phyloP scores from a whole-genome alignment of 2,797 vertebrate genomes.

The Pipistrellus nathusii region DNA sequence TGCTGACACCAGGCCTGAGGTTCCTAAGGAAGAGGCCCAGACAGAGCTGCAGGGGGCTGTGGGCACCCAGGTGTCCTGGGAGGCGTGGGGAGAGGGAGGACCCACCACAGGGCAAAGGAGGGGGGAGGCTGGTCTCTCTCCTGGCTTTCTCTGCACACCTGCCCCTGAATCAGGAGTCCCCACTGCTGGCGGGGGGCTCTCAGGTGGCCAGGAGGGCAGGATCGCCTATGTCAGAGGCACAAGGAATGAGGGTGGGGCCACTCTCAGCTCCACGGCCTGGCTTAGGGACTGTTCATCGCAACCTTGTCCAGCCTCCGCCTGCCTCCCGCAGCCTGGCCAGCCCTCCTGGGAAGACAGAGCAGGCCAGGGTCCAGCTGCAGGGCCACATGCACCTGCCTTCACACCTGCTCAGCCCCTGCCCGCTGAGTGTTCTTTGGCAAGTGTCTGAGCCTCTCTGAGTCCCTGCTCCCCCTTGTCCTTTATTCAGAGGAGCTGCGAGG shows the following conservation, averaged over 20 bases:
- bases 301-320: too few species aligned
- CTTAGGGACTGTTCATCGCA: neutral
- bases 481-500: too few species aligned
- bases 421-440: neutral
- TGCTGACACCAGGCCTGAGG: neutral
- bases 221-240: neutral
- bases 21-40: neutral
- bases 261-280: neutral
- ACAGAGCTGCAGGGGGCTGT: neutral
- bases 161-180: neutral
- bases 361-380: neutral
- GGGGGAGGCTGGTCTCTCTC: rapidly evolving
- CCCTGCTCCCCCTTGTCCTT: neutral
- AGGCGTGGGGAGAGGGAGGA: rapidly evolving
- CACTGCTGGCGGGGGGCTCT: neutral
- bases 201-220: neutral
- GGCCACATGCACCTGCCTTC: too few species aligned
- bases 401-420: neutral
- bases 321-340: neutral
- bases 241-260: neutral
- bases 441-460: neutral
- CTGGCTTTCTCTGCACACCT: neutral
- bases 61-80: rapidly evolving
- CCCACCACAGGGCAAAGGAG: neutral
- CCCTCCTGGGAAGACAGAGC: neutral